Conservation (phyloP, 2,797 vertebrate species). For the Sebastes taczanowskii region DNA sequence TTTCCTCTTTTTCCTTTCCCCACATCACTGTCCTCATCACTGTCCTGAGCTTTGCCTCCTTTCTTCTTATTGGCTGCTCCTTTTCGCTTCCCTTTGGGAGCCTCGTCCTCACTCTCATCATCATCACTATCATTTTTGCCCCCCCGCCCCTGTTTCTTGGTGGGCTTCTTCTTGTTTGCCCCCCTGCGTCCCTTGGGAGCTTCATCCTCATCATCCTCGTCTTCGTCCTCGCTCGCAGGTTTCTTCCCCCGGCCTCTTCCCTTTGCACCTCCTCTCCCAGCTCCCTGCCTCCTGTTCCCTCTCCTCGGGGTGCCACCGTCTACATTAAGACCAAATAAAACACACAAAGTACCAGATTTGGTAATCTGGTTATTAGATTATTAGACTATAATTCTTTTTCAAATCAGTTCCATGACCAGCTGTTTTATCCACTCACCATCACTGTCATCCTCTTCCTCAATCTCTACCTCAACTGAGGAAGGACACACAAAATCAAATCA, state of each 20-base stretch:
- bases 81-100: conserved; percentile 64
- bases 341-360: not conserved
- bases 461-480: conserved; percentile 86
- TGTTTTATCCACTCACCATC: conserved; percentile 83
- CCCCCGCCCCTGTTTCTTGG: conserved; percentile 59
- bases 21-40: conserved; percentile 67
- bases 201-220: conserved; percentile 66
- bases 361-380: not conserved
- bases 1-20: conserved; percentile 64
- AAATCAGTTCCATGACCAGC: not conserved
- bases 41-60: conserved; percentile 69
- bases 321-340: conserved; percentile 12
- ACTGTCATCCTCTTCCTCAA: conserved; percentile 83
- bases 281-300: conserved; percentile 62
- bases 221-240: conserved; percentile 74
- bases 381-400: not conserved
- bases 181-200: conserved; percentile 62
- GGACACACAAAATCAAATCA: conserved; percentile 21
- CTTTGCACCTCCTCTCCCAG: conserved; percentile 64
- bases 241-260: conserved; percentile 68
- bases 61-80: conserved; percentile 66
- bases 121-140: conserved; percentile 25
- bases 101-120: conserved; percentile 72
- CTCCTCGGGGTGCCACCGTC: conserved; percentile 34
- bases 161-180: conserved; percentile 68